A percentile compares a stretch with the other conserved stretches of the same genome.
Conservation (phyloP, 30 jellyfish, hydroid and myxozoan genomes). For the Turritopsis rubra region DNA sequence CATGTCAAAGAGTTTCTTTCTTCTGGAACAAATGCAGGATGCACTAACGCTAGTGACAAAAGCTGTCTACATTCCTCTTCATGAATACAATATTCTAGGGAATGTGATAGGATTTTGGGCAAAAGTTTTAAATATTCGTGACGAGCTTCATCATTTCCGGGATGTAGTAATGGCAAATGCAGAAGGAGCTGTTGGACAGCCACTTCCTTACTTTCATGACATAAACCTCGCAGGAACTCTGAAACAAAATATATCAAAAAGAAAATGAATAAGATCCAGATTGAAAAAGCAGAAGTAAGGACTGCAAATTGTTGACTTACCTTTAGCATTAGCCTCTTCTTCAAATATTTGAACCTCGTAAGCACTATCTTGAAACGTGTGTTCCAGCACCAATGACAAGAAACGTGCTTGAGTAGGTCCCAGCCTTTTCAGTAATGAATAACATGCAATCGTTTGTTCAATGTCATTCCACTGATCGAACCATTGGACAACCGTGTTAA, state of each 20-base stretch:
- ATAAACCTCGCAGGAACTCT: constrained; percentile 76
- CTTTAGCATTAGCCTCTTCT: constrained; percentile 91
- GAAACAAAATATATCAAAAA: background rate
- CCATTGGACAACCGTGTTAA: constrained; percentile 93
- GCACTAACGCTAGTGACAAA: constrained; percentile 81
- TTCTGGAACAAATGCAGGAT: constrained; percentile 94
- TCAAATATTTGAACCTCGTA: constrained; percentile 76
- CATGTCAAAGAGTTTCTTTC: constrained; percentile 67
- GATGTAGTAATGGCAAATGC: constrained; percentile 92
- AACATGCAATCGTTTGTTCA: constrained; percentile 97
- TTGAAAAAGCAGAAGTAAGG: background rate
- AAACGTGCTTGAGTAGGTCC: constrained; percentile 98
- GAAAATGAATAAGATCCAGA: background rate
- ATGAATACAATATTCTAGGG: constrained; percentile 84
- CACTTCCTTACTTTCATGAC: constrained; percentile 88
- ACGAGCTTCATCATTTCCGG: constrained; percentile 94
- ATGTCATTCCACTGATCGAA: constrained; percentile 96
- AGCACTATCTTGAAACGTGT: constrained; percentile 92
- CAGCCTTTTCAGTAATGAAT: constrained; percentile 71
- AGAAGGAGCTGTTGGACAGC: constrained; percentile 93
- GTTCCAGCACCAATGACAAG: constrained; percentile 90
- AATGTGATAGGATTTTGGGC: constrained; percentile 88
- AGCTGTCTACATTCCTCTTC: constrained; percentile 97
- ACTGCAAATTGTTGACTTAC: constrained; percentile 14
- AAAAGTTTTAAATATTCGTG: constrained; percentile 77